Evolutionary conservation across 2,888 invertebrate genomes (phyloP).

Genomic region (Lithophane leautieri): DNA sequence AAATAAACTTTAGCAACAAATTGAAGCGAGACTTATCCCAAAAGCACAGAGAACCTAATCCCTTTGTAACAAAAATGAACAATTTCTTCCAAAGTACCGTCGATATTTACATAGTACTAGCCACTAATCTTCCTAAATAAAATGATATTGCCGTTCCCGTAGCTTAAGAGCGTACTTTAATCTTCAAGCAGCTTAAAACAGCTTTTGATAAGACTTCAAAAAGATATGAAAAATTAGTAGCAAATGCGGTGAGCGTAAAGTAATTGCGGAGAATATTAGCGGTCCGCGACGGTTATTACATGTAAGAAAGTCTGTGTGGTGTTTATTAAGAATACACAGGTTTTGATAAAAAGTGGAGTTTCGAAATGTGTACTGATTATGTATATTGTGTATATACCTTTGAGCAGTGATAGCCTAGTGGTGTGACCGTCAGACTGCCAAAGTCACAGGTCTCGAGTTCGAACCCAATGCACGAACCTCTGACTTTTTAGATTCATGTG

Average conservation of each 20-base stretch:
- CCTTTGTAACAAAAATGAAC: slow-evolving; percentile 35
- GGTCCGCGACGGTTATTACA: slow-evolving; percentile 34
- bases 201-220: slow-evolving; percentile 63
- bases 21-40: slow-evolving; percentile 32
- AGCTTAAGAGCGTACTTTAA: slow-evolving; percentile 57
- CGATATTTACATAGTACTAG: slow-evolving; percentile 44
- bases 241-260: slow-evolving; percentile 29
- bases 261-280: slow-evolving; percentile 39
- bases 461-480: too few relatives aligned
- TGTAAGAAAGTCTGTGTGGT: slow-evolving; percentile 26
- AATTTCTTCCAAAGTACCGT: slow-evolving; percentile 31
- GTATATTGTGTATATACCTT: too few relatives aligned
- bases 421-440: too few relatives aligned
- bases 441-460: too few relatives aligned
- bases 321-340: slow-evolving; percentile 7
- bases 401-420: too few relatives aligned
- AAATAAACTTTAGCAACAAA: slow-evolving; percentile 16
- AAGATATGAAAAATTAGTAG: slow-evolving; percentile 46
- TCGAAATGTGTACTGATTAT: too few relatives aligned
- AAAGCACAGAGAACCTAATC: slow-evolving; percentile 28
- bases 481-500: too few relatives aligned
- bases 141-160: slow-evolving; percentile 62
- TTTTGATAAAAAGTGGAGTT: background rate
- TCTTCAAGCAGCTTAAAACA: slow-evolving; percentile 52
- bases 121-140: slow-evolving; percentile 61